Conservation (phyloP, 2,113 vertebrate species). For the Terrapene triunguis region DNA sequence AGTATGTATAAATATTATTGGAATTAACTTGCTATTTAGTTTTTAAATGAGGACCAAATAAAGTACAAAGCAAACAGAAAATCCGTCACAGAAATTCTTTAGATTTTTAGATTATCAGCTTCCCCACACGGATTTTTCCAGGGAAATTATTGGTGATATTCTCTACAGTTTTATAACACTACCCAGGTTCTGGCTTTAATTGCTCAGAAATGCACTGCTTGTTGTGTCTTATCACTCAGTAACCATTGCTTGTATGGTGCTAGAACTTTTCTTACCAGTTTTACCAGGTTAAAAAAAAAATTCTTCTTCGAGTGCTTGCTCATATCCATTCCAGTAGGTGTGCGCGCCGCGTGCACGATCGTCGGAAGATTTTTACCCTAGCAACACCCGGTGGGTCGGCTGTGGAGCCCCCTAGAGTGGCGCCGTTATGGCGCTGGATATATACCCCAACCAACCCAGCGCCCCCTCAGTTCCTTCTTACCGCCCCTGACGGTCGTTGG, state of each 20-base stretch:
- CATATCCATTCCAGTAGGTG: no score
- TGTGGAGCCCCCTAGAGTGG: no score
- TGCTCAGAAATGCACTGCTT: neutral
- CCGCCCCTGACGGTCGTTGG: no score
- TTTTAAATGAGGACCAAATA: constrained; percentile 17
- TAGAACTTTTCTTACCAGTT: neutral
- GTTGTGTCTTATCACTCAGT: neutral
- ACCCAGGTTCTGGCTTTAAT: neutral
- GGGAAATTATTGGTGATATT: neutral
- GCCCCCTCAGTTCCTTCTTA: no score
- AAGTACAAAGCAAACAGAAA: constrained; percentile 22
- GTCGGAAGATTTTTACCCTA: no score
- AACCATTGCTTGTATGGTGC: neutral
- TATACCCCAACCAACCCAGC: no score
- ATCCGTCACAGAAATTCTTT: constrained; percentile 4
- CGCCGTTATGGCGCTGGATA: no score
- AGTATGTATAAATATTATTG: neutral
- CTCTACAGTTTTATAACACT: neutral
- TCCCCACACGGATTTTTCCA: constrained; percentile 43
- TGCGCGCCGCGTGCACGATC: no score
- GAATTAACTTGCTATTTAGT: constrained; percentile 19
- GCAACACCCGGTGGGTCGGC: no score
- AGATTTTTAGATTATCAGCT: constrained; percentile 27
- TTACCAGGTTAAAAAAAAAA: neutral
- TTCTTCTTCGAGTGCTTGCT: no score